phyloP scores from a whole-genome alignment of 2,888 invertebrate genomes.

The Operophtera brumata region DNA sequence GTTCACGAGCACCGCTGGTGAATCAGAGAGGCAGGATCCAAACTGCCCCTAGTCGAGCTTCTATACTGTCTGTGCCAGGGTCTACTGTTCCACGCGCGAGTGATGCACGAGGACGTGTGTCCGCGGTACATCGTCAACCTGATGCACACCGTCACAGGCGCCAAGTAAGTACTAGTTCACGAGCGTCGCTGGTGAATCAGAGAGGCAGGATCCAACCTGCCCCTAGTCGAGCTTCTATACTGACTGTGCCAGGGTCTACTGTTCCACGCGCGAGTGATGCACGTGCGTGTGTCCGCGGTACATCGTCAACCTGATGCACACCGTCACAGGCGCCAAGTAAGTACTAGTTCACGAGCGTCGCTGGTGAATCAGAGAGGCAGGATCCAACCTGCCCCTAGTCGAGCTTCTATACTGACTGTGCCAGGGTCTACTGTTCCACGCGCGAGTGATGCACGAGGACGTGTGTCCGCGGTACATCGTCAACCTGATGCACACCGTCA shows the following conservation, averaged over 20 bases:
- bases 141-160: conserved; percentile 73
- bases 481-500: conserved; percentile 76
- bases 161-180: conserved; percentile 75
- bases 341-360: too few relatives aligned
- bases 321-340: conserved; percentile 75
- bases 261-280: conserved; percentile 78
- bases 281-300: conserved; percentile 76
- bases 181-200: conserved; percentile 68
- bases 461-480: conserved; percentile 78
- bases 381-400: conserved; percentile 64
- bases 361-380: conserved; percentile 66
- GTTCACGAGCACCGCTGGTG: conserved; percentile 65
- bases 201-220: conserved; percentile 61
- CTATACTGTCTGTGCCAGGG: conserved; percentile 78
- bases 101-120: conserved; percentile 77
- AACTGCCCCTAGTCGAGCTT: conserved; percentile 69
- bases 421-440: conserved; percentile 77
- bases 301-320: conserved; percentile 75
- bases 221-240: conserved; percentile 74
- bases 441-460: conserved; percentile 75
- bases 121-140: conserved; percentile 78
- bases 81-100: conserved; percentile 75
- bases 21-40: conserved; percentile 61
- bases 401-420: conserved; percentile 76
- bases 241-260: conserved; percentile 75